phyloP scores from a whole-genome alignment of 2,113 vertebrate genomes.

The Syngnathus typhle region DNA sequence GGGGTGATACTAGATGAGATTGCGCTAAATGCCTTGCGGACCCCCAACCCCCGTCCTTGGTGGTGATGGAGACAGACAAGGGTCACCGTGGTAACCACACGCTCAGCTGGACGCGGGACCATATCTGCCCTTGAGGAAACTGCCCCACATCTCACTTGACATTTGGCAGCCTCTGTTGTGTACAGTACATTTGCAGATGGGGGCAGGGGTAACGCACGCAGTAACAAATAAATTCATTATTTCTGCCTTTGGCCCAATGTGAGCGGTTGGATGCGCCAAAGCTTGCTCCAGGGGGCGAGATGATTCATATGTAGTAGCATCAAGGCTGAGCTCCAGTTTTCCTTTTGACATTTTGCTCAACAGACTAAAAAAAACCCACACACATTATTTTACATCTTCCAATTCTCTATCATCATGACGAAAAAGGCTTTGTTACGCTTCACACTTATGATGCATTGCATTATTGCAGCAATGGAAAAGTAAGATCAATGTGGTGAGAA shows the following conservation, averaged over 20 bases:
- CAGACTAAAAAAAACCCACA: conserved; percentile 1
- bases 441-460: conserved; percentile 12
- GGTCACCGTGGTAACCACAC: conserved; percentile 62
- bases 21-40: conserved; percentile 46
- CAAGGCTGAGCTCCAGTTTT: background rate
- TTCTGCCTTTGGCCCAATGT: conserved; percentile 1
- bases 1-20: conserved; percentile 52
- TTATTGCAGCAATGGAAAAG: conserved; percentile 13
- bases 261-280: conserved; percentile 3
- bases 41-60: conserved; percentile 38
- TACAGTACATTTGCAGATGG: conserved; percentile 26
- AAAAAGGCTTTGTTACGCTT: conserved; percentile 18
- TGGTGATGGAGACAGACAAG: conserved; percentile 24
- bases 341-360: background rate
- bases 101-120: conserved; percentile 42
- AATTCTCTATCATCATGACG: conserved; percentile 25
- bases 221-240: conserved; percentile 11
- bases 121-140: conserved; percentile 59
- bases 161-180: conserved; percentile 51
- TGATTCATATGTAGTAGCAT: background rate
- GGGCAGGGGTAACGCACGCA: conserved; percentile 13
- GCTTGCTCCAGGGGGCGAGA: background rate
- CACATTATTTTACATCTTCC: background rate
- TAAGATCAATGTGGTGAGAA: background rate
- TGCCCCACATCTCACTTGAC: conserved; percentile 57